These are phyloP conservation scores for Melopsittacus undulatus DNA, from an alignment of 2,797 vertebrate genomes.

Conservation along the genomic window DNA sequence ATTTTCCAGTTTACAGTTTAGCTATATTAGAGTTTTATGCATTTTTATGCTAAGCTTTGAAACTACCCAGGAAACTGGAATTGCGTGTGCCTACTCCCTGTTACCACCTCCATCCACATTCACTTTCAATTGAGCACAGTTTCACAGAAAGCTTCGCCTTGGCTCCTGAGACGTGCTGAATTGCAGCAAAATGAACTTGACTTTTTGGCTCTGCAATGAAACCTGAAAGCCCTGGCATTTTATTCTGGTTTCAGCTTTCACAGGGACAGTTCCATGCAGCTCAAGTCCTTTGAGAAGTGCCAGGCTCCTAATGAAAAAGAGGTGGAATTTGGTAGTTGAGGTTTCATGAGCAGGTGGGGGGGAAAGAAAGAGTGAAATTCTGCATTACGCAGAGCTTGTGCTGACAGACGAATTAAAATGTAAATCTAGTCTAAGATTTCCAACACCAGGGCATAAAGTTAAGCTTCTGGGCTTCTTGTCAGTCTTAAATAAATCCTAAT, in stretches of 20 bases:
- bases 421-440: conserved; percentile 57
- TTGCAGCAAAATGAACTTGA: background rate
- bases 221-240: conserved; percentile 17
- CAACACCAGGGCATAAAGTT: conserved; percentile 23
- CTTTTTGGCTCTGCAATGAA: conserved; percentile 12
- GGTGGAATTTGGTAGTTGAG: conserved; percentile 43
- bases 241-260: conserved; percentile 59
- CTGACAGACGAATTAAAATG: conserved; percentile 65
- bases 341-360: conserved; percentile 32
- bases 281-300: conserved; percentile 44
- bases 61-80: background rate
- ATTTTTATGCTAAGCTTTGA: background rate
- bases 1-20: background rate
- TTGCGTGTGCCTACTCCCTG: background rate
- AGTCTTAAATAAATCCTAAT: conserved; percentile 46
- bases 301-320: conserved; percentile 53
- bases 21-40: background rate
- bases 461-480: conserved; percentile 45
- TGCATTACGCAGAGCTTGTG: conserved; percentile 62
- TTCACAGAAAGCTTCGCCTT: background rate
- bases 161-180: background rate
- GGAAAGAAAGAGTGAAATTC: conserved; percentile 48
- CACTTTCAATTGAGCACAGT: background rate
- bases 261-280: background rate
- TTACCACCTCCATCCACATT: background rate